Evolutionary conservation across 2,888 invertebrate genomes (phyloP).

Genomic region (Polia nebulosa): DNA sequence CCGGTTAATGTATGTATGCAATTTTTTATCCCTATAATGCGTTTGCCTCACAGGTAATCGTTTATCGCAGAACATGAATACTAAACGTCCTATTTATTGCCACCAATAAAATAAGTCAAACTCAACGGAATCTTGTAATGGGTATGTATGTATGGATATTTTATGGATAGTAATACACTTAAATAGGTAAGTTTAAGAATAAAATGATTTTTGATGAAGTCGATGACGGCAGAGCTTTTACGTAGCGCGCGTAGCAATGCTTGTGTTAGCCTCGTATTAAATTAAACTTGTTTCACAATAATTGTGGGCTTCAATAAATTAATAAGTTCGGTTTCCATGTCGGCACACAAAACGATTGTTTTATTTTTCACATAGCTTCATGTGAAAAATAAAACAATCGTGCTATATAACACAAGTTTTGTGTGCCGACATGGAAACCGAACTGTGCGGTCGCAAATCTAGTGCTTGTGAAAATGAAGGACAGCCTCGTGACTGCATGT

Average conservation of each 20-base stretch:
- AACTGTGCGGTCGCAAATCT: constrained; percentile 8
- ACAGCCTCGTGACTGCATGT: constrained; percentile 30
- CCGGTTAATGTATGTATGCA: constrained; percentile 71
- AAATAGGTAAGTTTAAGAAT: constrained; percentile 41
- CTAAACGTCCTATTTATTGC: constrained; percentile 77
- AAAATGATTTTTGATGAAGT: constrained; percentile 36
- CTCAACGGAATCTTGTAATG: constrained; percentile 51
- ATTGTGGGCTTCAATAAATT: constrained; percentile 16
- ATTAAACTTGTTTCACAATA: constrained; percentile 25
- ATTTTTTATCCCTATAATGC: constrained; percentile 73
- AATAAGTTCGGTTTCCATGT: too few relatives aligned
- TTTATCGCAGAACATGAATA: constrained; percentile 75
- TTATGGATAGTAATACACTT: constrained; percentile 42
- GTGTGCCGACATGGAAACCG: constrained; percentile 29
- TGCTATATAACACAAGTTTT: constrained; percentile 11
- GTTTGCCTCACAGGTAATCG: constrained; percentile 72
- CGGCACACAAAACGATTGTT: too few relatives aligned
- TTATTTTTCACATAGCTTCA: too few relatives aligned
- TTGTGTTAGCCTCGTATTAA: constrained; percentile 6
- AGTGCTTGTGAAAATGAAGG: constrained; percentile 34
- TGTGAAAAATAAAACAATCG: constrained; percentile 17
- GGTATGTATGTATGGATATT: constrained; percentile 46
- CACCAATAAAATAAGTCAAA: constrained; percentile 68
- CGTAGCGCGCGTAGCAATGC: constrained; percentile 47
- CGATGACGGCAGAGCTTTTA: constrained; percentile 45